Base-by-base conservation (phyloP, 2,797 vertebrate species). In the Urophycis tenuis region DNA sequence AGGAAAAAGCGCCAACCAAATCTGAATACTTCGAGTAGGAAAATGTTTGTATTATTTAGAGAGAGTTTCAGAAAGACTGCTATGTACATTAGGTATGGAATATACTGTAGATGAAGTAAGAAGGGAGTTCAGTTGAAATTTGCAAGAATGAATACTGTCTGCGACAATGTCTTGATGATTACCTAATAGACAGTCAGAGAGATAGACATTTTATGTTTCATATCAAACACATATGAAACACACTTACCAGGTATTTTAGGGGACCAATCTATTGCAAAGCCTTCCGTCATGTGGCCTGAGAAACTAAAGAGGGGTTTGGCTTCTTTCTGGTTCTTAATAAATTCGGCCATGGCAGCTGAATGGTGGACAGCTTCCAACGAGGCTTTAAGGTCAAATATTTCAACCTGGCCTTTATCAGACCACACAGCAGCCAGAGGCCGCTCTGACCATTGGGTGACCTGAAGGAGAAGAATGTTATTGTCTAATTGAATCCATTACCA, bases 331-430 rank as follows among this genome's bases (percentile, higher is more conserved):
- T 95, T 92, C 60, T 91, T 92, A 69, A 95, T 79, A 69, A 96
- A 96, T 0, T 87, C 71, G 0, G 92, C 87, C 92, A 96, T 92
- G 1, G 91, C 92, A 75, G 93, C 89, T 7, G 95, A 87, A 79
- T 92, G 94, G 19, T 95, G 93, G 6, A 96, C 93, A 0, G 94
- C 96, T 17, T 94, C 92, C 75, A 96, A 84, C 77, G 95, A 95
- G 71, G 87, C 36, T 67, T 36, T 87, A 1, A 98, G 92, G 3
- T 95, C 92, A 80, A 94, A 96, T 80, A 98, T 91, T 84, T 96
- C 95, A 72, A 97, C 95, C 77, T 94, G 94, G n/a, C 94, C 96
- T 76, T 96, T 97, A 79, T 97, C 96, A 0, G 95, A 96, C 96
- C 96, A 98, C 12, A 95, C 91, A 0, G 93, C 96, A 22, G 94